A percentile compares a stretch with the other conserved stretches of the same genome.
Conservation (phyloP, 2,888 invertebrate genomes). For the Hypolimnas misippus region DNA sequence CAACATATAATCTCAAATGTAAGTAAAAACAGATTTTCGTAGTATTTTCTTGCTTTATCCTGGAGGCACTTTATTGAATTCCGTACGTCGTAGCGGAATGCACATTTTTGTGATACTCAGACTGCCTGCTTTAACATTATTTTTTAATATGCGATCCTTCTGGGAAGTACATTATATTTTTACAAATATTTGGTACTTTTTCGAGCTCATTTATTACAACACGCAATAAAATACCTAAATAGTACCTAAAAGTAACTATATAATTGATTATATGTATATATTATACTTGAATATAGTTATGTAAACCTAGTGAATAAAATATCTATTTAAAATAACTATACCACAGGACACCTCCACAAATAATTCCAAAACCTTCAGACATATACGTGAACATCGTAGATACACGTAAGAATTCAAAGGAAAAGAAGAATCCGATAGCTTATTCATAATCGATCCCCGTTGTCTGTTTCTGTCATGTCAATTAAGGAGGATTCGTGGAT, state of each 20-base stretch:
- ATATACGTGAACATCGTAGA: background rate
- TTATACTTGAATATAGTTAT: too few species aligned
- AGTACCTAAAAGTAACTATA: too few species aligned
- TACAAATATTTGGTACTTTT: background rate
- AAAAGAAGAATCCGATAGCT: slow-evolving; percentile 28
- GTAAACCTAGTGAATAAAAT: too few species aligned
- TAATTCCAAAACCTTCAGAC: background rate
- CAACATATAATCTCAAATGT: background rate
- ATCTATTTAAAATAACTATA: too few species aligned
- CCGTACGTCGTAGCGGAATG: slow-evolving; percentile 57
- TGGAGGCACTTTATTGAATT: slow-evolving; percentile 67
- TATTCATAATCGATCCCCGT: slow-evolving; percentile 36
- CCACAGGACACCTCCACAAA: too few species aligned
- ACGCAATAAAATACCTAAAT: background rate
- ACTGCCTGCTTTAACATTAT: slow-evolving; percentile 22
- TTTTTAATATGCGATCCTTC: slow-evolving; percentile 21
- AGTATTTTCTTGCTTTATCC: slow-evolving; percentile 38
- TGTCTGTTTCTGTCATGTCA: slow-evolving; percentile 45
- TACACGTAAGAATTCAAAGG: background rate
- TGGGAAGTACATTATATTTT: background rate
- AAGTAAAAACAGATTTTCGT: slow-evolving; percentile 24
- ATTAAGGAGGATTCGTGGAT: slow-evolving; percentile 33
- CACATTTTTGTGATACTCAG: slow-evolving; percentile 52
- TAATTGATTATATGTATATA: too few species aligned
- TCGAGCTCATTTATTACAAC: background rate